Conservation (phyloP, 53 echinoderm and acorn worm genomes). For the Antedon mediterranea region DNA sequence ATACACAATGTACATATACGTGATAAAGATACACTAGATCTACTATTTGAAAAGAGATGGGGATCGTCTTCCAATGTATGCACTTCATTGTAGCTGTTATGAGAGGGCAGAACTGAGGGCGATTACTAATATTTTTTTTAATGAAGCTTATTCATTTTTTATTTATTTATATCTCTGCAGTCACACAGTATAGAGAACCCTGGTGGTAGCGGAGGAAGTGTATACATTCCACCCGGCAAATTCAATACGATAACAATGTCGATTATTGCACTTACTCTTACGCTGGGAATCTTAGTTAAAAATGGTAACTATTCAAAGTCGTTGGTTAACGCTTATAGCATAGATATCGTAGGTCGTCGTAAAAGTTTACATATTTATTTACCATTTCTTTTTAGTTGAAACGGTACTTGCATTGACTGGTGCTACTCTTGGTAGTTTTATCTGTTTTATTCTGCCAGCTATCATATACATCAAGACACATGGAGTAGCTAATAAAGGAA, state of each 20-base stretch:
- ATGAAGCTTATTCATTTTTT: neutral
- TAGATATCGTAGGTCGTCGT: too few relatives aligned
- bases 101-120: too few relatives aligned
- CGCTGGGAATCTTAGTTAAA: conserved; percentile 70
- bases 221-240: conserved; percentile 63
- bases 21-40: too few relatives aligned
- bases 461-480: conserved; percentile 44
- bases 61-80: too few relatives aligned
- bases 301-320: conserved; percentile 55
- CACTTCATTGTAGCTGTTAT: too few relatives aligned
- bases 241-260: conserved; percentile 61
- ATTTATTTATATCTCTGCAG: conserved; percentile 11
- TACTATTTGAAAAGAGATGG: too few relatives aligned
- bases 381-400: conserved; percentile 46
- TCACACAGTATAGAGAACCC: conserved; percentile 58
- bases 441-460: conserved; percentile 67
- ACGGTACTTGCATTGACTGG: conserved; percentile 71
- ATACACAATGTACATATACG: too few relatives aligned
- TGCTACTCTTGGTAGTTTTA: conserved; percentile 59
- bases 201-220: conserved; percentile 42
- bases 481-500: conserved; percentile 51
- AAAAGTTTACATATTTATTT: neutral
- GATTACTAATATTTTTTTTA: neutral
- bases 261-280: conserved; percentile 47
- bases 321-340: neutral